Evolutionary conservation across 2,888 invertebrate species (phyloP).

Genomic region (Synanthedon vespiformis): DNA sequence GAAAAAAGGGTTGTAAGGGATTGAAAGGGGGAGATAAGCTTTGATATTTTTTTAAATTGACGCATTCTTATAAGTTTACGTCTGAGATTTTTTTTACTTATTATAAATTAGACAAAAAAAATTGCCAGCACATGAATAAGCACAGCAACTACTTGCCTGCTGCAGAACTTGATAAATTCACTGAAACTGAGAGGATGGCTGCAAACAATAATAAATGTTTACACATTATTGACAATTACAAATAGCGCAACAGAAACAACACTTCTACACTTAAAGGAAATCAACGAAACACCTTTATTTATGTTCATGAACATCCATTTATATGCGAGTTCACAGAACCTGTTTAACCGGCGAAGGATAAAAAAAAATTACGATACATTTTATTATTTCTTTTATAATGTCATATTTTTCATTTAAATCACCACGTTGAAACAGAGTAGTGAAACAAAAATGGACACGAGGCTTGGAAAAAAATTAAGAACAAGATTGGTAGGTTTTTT

Average conservation of each 20-base stretch:
- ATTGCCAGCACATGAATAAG: too few species aligned
- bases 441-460: too few species aligned
- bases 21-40: too few species aligned
- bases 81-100: too few species aligned
- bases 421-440: too few species aligned
- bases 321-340: not conserved
- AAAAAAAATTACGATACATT: not conserved
- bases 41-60: too few species aligned
- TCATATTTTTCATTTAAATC: too few species aligned
- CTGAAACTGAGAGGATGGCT: not conserved
- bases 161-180: not conserved
- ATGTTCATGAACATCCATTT: not conserved
- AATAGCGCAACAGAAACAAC: not conserved
- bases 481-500: too few species aligned
- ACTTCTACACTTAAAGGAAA: not conserved
- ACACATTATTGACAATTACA: not conserved
- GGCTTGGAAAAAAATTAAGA: too few species aligned
- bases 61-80: too few species aligned
- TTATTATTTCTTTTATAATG: not conserved
- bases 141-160: not conserved
- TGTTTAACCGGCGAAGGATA: not conserved
- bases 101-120: too few species aligned
- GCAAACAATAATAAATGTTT: not conserved
- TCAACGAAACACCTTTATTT: not conserved
- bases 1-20: too few species aligned